phyloP scores from a whole-genome alignment of 2,113 vertebrate genomes.

The Cynocephalus volans region DNA sequence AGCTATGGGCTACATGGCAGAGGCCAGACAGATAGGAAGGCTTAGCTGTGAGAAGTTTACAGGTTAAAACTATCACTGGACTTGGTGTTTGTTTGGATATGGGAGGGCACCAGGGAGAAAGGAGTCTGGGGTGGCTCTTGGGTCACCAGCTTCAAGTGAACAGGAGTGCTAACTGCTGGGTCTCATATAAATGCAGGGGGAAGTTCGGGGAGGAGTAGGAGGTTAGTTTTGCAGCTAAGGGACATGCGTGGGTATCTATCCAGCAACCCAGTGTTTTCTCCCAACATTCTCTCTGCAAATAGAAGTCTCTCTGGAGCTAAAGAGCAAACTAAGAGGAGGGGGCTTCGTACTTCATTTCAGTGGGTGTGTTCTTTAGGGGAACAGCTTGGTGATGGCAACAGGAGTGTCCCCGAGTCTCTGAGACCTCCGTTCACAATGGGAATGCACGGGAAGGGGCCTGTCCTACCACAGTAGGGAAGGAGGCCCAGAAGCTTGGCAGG shows the following conservation, averaged over 20 bases:
- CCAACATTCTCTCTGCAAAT: neutral
- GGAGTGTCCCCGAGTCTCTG: neutral
- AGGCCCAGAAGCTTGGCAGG: neutral
- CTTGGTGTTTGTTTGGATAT: neutral
- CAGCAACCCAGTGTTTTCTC: neutral
- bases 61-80: neutral
- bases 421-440: neutral
- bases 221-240: neutral
- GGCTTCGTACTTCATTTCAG: neutral
- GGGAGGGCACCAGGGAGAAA: neutral
- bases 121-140: neutral
- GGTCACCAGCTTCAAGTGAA: neutral
- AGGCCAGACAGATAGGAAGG: neutral
- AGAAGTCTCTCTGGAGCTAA: neutral
- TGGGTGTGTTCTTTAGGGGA: neutral
- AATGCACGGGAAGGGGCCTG: neutral
- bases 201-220: neutral
- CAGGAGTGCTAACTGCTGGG: neutral
- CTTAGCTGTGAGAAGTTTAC: neutral
- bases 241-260: fast-evolving
- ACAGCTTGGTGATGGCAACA: neutral
- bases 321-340: neutral
- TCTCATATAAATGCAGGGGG: neutral
- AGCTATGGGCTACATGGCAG: neutral
- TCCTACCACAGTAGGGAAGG: neutral